Base-by-base conservation (phyloP, 23 tunicate species). In the Halocynthia aurantium region DNA sequence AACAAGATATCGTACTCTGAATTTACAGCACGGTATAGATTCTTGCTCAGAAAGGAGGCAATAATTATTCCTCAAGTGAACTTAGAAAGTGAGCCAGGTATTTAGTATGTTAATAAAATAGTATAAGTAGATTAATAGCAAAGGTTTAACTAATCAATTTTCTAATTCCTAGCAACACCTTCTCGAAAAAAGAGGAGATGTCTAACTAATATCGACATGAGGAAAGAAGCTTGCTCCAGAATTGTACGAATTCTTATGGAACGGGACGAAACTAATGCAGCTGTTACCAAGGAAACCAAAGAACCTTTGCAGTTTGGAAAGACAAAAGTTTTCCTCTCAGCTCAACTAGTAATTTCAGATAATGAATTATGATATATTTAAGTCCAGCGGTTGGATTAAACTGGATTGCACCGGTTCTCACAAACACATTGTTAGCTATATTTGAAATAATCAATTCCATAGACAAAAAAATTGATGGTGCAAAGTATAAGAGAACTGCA, bases 291-390 rank as follows among this genome's bases (percentile, higher is more conserved):
- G 19, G 70, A 51, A 13, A 49, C 53, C 6, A 52, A 31, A 31
- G 44, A 61, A 10, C 77, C 62, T 15, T 76, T 78, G 77, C 72
- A 86, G 73, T 86, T 72, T 75, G 92, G 92, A 68, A 86, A 86
- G 50, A 86, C 77, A 8, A 53, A n/a, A 15, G 67, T 86, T 10
- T 86, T 86, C 61, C 75, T 86, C 8, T 71, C 85, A 12, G 67
- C 92, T 19, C 51, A 58, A 6, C 61, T 80, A 53, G 87, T 83
- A 76, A 13, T 69, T 76, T 18, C 21, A 31, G 44, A 31, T 31
- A 1, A 31, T 31, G 44, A 31, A 31, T 31, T 31, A 31, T 31
- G 44, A 31, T 31, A 31, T 31, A n/a, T 31, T 31, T 31, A 31
- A 31, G 44, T 4, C 44, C 44, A 31, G 44, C 4, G 44, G 44